Evolutionary conservation across 64 coral and sea anemone genomes (phyloP), one percentile per base, ranked within the genome.

Genomic region (Stichodactyla mertensii): DNA sequence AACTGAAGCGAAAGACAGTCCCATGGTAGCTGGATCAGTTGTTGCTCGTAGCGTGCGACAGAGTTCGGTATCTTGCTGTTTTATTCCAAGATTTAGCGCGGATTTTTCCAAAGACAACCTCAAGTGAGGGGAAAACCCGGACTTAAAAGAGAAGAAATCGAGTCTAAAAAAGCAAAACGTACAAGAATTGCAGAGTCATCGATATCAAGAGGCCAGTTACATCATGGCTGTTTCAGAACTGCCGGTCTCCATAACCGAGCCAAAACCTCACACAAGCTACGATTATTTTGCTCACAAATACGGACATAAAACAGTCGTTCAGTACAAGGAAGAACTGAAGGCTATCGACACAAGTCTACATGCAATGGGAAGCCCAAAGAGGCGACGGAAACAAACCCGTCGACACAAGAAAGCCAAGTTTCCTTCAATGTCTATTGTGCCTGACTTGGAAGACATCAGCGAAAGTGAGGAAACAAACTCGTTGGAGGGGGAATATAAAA

Each of bases 201-300:
- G 69, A 74, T 74, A 12, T 80, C 78, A 54, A 81, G 78, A 18
- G 3, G 15, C 13, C 14, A 81, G 67, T 53, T 36, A 9, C 27
- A 85, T 61, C n/a, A 85, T 85, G 83, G 83, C 83, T 16, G 83
- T 85, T 10, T 64, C 55, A 28, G 83, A 85, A 4, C 7, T 64
- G n/a, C 83, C 83, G 7, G 57, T 85, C 13, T 85, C 83, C 7
- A 85, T 85, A 85, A 85, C 83, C 23, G 83, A 85, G 83, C 83
- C 83, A 24, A 85, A 85, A n/a, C 83, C 83, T 58, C 55, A 85
- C 24, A 61, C 83, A 61, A 85, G 83, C 15, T 85, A 85, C 60
- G 83, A 85, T 60, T 85, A 85, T 31, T 85, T 85, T 52, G 83
- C 57, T 64, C 83, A 85, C 16, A 85, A 85, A 64, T 85, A 85